Conservation (phyloP, 2,113 vertebrate species). For the Apus apus region DNA sequence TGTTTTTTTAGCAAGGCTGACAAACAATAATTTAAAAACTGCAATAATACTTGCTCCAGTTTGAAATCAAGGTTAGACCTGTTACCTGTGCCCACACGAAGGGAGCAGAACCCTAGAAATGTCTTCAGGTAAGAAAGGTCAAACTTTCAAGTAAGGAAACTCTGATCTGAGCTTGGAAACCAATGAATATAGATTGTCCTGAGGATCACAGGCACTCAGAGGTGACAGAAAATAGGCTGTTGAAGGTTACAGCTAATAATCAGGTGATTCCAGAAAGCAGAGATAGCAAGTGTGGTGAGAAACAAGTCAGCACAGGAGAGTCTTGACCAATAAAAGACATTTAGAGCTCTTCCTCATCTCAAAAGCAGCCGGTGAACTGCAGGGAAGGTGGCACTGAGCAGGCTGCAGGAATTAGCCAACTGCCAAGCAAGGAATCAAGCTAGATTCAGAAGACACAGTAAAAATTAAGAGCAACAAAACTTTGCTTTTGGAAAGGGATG, state of each 20-base stretch:
- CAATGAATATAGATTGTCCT: background rate
- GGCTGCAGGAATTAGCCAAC: background rate
- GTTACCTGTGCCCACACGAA: background rate
- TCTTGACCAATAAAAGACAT: background rate
- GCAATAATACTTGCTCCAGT: background rate
- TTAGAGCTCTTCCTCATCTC: background rate
- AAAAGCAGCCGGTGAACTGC: background rate
- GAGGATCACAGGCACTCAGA: background rate
- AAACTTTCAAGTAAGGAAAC: background rate
- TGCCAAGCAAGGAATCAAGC: background rate
- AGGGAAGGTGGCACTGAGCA: background rate
- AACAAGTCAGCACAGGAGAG: background rate
- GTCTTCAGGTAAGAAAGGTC: background rate
- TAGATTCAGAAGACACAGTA: background rate
- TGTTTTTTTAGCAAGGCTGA: background rate
- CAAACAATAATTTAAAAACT: background rate
- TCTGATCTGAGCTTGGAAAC: background rate
- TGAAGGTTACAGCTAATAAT: background rate
- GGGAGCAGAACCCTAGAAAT: background rate
- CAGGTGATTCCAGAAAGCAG: background rate
- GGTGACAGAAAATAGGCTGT: background rate
- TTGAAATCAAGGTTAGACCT: background rate
- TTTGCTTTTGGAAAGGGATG: background rate
- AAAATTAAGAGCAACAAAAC: background rate
- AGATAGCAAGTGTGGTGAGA: fast-evolving